Conservation (phyloP, 2,888 invertebrate genomes). For the Cheilosia grossa region DNA sequence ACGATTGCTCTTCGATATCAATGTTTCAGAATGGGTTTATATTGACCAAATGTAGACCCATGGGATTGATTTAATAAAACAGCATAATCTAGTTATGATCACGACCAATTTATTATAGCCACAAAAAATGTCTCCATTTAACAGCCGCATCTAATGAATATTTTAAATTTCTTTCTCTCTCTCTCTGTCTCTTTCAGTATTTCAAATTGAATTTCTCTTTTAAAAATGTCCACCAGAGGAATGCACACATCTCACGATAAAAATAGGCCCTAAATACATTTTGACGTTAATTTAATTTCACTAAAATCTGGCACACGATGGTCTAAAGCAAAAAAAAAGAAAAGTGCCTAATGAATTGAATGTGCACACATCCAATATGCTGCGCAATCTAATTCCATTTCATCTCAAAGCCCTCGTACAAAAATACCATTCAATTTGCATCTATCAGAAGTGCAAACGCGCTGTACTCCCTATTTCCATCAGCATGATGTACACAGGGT, state of each 20-base stretch:
- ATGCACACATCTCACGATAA: conserved; percentile 12
- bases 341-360: conserved; percentile 11
- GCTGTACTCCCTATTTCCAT: conserved; percentile 45
- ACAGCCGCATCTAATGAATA: no score
- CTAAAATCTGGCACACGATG: conserved; percentile 1
- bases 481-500: conserved; percentile 15
- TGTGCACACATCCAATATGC: conserved; percentile 7
- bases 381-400: conserved; percentile 30
- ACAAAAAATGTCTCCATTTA: no score
- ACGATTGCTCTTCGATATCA: no score
- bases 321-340: neutral
- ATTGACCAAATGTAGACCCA: no score
- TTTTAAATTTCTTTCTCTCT: no score
- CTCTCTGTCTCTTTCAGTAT: neutral
- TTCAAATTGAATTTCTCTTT: conserved; percentile 29
- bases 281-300: conserved; percentile 10
- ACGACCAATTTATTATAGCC: no score
- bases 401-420: conserved; percentile 22
- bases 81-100: no score
- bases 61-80: no score
- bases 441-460: conserved; percentile 40
- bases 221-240: conserved; percentile 3
- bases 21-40: no score
- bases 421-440: conserved; percentile 59
- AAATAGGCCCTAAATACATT: conserved; percentile 18